Conservation (phyloP, 2,113 vertebrate species). For the Dipodomys spectabilis region DNA sequence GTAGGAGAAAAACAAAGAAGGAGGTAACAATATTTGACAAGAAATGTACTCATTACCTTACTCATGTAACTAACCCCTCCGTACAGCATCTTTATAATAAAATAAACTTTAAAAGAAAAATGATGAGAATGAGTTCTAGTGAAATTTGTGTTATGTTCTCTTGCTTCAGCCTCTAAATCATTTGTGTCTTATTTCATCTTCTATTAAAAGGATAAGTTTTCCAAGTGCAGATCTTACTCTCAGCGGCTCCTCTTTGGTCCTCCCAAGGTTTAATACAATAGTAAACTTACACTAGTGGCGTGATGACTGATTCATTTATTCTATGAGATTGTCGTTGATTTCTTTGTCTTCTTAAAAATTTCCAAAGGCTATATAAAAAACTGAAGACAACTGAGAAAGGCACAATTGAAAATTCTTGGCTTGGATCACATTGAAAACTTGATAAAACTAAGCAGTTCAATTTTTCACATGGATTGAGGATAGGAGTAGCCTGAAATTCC, state of each 20-base stretch:
- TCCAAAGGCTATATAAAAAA: neutral
- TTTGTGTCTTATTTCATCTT: conserved; percentile 1
- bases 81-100: too few relatives aligned
- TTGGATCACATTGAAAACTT: neutral
- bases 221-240: neutral
- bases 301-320: neutral
- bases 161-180: neutral
- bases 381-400: neutral
- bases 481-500: neutral
- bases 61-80: too few relatives aligned
- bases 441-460: neutral
- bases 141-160: neutral
- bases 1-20: too few relatives aligned
- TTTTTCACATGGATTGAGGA: neutral
- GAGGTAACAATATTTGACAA: too few relatives aligned
- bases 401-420: neutral
- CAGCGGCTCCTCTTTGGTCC: neutral
- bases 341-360: neutral
- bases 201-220: neutral
- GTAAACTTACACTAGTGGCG: neutral
- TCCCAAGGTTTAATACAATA: neutral
- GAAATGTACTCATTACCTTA: too few relatives aligned
- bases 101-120: too few relatives aligned
- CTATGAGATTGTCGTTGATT: neutral
- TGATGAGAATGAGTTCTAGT: neutral